Percentiles rank a stretch among this genome's conserved stretches.
Evolutionary conservation across 2,888 invertebrate species (phyloP).

Genomic region (Folsomia manolachei): DNA sequence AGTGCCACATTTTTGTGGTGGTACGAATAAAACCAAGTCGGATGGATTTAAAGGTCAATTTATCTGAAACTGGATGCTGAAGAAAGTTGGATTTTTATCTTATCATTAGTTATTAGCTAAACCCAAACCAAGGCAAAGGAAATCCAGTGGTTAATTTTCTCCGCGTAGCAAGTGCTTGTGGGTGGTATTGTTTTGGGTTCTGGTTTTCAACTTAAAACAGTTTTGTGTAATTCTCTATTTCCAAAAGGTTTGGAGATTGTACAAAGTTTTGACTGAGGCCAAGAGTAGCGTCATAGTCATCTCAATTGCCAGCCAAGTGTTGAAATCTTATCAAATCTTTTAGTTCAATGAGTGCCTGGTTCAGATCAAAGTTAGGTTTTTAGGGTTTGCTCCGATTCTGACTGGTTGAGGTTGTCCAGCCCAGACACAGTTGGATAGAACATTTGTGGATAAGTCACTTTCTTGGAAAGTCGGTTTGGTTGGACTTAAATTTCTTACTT

Average conservation of each 20-base stretch:
- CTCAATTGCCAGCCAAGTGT: neutral
- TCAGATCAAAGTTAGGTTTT: neutral
- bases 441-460: neutral
- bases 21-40: neutral
- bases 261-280: neutral
- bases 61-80: no score
- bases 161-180: no score
- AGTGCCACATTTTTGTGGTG: neutral
- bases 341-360: neutral
- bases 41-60: neutral
- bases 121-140: no score
- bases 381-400: neutral
- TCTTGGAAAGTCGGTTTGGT: neutral
- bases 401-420: neutral
- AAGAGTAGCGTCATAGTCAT: neutral
- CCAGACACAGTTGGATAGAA: neutral
- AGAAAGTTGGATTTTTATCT: no score
- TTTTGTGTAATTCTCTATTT: neutral
- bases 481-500: neutral
- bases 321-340: constrained; percentile 6
- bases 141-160: no score
- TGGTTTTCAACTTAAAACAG: neutral
- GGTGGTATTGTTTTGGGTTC: constrained; percentile 3
- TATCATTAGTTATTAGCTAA: no score
- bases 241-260: no score